Evolutionary conservation across 2,888 invertebrate genomes (phyloP), one percentile per base, ranked within the genome.

Genomic region (Brenthis ino): DNA sequence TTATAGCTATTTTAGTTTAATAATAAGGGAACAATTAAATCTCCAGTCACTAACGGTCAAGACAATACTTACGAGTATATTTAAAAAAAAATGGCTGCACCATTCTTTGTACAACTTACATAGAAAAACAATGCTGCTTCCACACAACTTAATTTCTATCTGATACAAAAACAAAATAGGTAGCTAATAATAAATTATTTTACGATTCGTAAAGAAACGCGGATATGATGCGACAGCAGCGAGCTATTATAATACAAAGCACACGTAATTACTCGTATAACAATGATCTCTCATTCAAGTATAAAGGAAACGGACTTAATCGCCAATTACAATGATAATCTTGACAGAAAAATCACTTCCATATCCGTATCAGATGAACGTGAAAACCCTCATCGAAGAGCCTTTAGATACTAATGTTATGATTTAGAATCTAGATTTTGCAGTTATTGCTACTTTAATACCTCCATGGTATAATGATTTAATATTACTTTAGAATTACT

Each of bases 201-300:
- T 24, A 61, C 24, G 3, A 24, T 48, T 33, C n/a, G 16, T 37
- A 24, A 64, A 64, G 43, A 64, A 64, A 37, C 57, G 12, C 66
- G 50, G 55, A 67, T 65, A 68, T 57, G 57, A 60, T 66, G 66
- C 64, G 16, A 60, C 43, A 65, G 53, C 60, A 57, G 24, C 16
- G 68, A 61, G 56, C 64, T 54, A 67, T 57, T 72, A 74, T 80
- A 79, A 80, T 72, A 74, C 57, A 57, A 61, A 60, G 57, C 67
- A 67, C 16, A 48, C 43, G 65, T 68, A 70, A 72, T 72, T 74
- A 69, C 65, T 57, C 20, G 20, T 67, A 72, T 74, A 80, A 82
- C 80, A 84, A 82, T 82, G 80, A 85, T 84, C 77, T 85, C 77
- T 82, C 76, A 83, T 84, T 81, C 78, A 80, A 75, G 73, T 74